A percentile compares a stretch with the other conserved stretches of the same genome.
Evolutionary conservation across 64 coral and sea anemone species (phyloP).

Genomic region (Stylophora pistillata): DNA sequence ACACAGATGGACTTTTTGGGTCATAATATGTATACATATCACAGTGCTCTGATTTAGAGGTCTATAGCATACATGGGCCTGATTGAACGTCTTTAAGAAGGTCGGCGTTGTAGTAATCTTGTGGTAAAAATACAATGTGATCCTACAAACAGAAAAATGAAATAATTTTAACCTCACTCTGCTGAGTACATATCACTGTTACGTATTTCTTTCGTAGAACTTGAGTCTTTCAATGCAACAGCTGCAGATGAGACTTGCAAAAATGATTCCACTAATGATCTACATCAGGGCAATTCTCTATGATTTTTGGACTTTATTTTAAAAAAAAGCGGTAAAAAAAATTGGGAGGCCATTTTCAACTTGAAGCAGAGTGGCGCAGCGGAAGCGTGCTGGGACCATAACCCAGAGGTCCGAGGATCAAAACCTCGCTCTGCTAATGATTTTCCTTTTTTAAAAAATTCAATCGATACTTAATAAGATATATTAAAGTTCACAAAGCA

Average conservation of each 20-base stretch:
- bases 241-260: no score
- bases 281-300: no score
- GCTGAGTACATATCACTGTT: background rate
- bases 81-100: slow-evolving; percentile 3
- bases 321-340: no score
- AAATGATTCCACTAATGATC: no score
- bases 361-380: slow-evolving; percentile 13
- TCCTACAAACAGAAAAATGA: slow-evolving; percentile 16
- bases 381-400: slow-evolving; percentile 22
- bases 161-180: no score
- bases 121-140: slow-evolving; percentile 56
- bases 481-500: no score
- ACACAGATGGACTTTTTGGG: slow-evolving; percentile 9
- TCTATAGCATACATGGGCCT: slow-evolving; percentile 31
- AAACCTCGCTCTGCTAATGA: slow-evolving; percentile 11
- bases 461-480: no score
- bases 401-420: slow-evolving; percentile 33
- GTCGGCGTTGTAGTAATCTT: slow-evolving; percentile 56
- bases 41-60: slow-evolving; percentile 25
- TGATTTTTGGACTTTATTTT: no score
- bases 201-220: no score
- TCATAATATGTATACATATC: slow-evolving; percentile 57
- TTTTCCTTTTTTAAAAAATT: background rate
- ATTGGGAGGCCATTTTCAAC: no score
- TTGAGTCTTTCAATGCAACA: no score